A percentile compares a stretch with the other conserved stretches of the same genome.
phyloP scores from a whole-genome alignment of 2,888 invertebrate genomes.

The Papilio demoleus region DNA sequence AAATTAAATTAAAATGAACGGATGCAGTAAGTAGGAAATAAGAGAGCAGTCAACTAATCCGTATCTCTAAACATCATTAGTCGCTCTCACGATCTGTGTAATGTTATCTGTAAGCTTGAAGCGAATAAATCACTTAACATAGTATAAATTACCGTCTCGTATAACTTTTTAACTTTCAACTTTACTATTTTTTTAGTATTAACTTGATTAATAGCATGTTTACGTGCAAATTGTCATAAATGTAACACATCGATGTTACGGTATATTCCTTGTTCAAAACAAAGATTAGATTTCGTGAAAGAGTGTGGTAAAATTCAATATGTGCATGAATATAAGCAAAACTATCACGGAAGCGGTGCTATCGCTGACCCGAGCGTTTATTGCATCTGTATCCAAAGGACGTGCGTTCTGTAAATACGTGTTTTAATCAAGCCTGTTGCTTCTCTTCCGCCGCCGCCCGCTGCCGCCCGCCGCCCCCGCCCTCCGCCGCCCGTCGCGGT shows the following conservation, averaged over 20 bases:
- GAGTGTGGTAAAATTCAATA: slow-evolving; percentile 9
- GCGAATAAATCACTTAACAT: slow-evolving; percentile 43
- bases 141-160: slow-evolving; percentile 40
- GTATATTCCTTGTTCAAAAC: too few relatives aligned
- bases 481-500: slow-evolving; percentile 60
- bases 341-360: slow-evolving; percentile 41
- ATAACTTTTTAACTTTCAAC: not conserved
- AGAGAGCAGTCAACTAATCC: slow-evolving; percentile 29
- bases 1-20: slow-evolving; percentile 11
- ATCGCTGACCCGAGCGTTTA: slow-evolving; percentile 52
- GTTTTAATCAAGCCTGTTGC: slow-evolving; percentile 84
- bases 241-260: not conserved
- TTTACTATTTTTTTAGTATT: not conserved
- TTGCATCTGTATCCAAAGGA: slow-evolving; percentile 71
- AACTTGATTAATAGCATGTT: not conserved
- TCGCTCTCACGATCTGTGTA: slow-evolving; percentile 27
- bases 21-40: slow-evolving; percentile 3
- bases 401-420: slow-evolving; percentile 81
- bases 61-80: slow-evolving; percentile 37
- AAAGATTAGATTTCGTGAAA: not conserved
- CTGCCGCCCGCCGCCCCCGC: not conserved
- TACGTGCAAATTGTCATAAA: not conserved
- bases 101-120: slow-evolving; percentile 37
- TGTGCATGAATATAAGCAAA: slow-evolving; percentile 17
- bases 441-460: slow-evolving; percentile 64